Evolutionary conservation across 2,888 invertebrate species (phyloP).

Genomic region (Aphodius sticticus): DNA sequence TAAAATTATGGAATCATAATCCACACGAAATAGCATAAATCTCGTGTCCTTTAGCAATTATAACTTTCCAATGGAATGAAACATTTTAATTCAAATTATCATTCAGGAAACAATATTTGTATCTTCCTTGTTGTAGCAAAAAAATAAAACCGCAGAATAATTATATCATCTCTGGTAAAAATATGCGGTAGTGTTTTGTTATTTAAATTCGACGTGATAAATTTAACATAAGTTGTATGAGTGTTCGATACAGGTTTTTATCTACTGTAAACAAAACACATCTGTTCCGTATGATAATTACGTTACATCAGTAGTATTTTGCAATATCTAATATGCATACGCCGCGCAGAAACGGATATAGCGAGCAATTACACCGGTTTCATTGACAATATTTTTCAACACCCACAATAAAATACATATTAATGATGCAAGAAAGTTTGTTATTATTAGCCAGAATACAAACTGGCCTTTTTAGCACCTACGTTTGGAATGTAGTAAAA

Average conservation of each 20-base stretch:
- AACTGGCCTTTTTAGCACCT: no score
- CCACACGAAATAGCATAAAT: no score
- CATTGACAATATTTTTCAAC: background rate
- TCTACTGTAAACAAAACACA: constrained; percentile 4
- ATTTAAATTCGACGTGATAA: background rate
- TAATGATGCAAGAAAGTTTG: background rate
- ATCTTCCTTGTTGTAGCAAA: background rate
- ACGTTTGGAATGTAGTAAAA: no score
- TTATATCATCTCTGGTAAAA: background rate
- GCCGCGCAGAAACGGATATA: background rate
- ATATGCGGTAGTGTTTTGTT: background rate
- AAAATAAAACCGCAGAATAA: background rate
- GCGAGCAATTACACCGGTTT: background rate
- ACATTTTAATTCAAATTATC: no score
- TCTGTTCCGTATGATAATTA: background rate
- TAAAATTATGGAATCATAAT: background rate
- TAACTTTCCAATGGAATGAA: no score
- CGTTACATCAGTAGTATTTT: background rate
- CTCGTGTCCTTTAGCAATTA: no score
- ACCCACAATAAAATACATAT: background rate
- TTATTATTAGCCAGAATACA: background rate
- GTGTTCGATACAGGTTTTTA: background rate
- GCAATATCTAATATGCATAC: constrained; percentile 4
- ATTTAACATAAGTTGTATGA: constrained; percentile 4
- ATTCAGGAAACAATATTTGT: no score